Evolutionary conservation across 1,140 invertebrate genomes (phyloP), one percentile per base, ranked within the genome.

Genomic region (Bathynomus jamesi): DNA sequence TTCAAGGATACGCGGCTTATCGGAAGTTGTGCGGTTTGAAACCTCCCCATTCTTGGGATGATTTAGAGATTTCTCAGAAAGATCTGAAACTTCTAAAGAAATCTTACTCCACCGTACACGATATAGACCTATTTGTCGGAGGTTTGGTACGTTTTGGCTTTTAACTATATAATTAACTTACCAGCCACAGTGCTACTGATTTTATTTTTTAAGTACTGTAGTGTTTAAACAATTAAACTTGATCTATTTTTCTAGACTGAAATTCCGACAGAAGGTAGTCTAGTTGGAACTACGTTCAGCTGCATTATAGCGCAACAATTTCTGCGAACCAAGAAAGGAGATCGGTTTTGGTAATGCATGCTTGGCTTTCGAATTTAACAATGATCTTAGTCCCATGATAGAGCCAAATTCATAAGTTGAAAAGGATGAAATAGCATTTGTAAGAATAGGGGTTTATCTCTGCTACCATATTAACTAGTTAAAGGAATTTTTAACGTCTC

Each of bases 261-360:
- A 74, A 82, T 83, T 32, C 79, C 81, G 5, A 69, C 86, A 27
- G 78, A 81, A 2, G 85, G 83, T 28, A 83, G 84, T 5, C 82
- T 86, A 70, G 78, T 88, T 17, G 87, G 87, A 2, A 85, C 86
- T 24, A 87, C 86, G 28, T 87, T 88, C 78, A 78, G 82, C 24
- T 86, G 86, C 76, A 83, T 88, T 60, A 78, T 88, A 7, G 83
- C 83, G 13, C 85, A 87, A 69, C 87, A 88, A 80, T 87, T 87
- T 79, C 82, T 81, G 61, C 79, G 84, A 61, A 73, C 86, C 3
- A 81, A 86, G 69, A 82, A 81, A 80, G 87, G 86, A 4, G 87
- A 88, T 78, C 82, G 87, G 78, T 87, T 78, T 71, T 82, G 76
- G 71, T 82, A 81, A 53, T n/a, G n/a, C n/a, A n/a, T n/a, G n/a